Evolutionary conservation across 2,888 invertebrate genomes (phyloP).

Genomic region (Lampropteryx suffumata): DNA sequence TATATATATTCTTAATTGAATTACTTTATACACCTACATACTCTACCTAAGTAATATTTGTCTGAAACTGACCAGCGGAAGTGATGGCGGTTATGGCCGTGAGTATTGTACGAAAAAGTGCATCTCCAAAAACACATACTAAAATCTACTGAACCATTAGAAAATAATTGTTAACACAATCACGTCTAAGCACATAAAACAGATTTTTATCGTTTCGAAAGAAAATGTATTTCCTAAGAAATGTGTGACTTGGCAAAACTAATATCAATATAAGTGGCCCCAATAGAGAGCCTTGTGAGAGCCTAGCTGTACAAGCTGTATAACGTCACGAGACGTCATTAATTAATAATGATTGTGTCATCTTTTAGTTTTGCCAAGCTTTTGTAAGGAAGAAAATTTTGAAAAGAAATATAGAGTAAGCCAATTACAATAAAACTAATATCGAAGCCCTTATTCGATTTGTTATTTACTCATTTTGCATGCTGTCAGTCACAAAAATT

Average conservation of each 20-base stretch:
- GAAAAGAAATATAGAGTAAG: slow-evolving; percentile 62
- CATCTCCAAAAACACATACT: slow-evolving; percentile 63
- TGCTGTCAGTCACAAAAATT: slow-evolving; percentile 79
- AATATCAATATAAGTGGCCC: slow-evolving; percentile 23
- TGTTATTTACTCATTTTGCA: slow-evolving; percentile 63
- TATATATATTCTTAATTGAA: too few relatives aligned
- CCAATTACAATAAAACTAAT: slow-evolving; percentile 73
- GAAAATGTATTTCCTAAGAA: slow-evolving; percentile 38
- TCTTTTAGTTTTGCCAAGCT: slow-evolving; percentile 46
- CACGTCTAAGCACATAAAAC: slow-evolving; percentile 71
- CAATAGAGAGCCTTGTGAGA: slow-evolving; percentile 1
- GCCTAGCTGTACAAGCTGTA: not conserved
- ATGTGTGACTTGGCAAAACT: slow-evolving; percentile 48
- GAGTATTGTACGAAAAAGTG: slow-evolving; percentile 49
- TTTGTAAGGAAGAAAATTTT: slow-evolving; percentile 54
- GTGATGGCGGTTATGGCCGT: too few relatives aligned
- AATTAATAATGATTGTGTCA: too few relatives aligned
- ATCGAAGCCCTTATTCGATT: slow-evolving; percentile 61
- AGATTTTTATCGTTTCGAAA: slow-evolving; percentile 39
- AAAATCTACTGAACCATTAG: slow-evolving; percentile 71
- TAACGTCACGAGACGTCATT: too few relatives aligned
- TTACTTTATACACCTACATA: too few relatives aligned
- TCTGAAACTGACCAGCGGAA: too few relatives aligned
- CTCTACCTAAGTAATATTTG: too few relatives aligned
- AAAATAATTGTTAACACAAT: slow-evolving; percentile 71